Base-by-base conservation (phyloP, 2,113 vertebrate genomes). In the Anseranas semipalmata region DNA sequence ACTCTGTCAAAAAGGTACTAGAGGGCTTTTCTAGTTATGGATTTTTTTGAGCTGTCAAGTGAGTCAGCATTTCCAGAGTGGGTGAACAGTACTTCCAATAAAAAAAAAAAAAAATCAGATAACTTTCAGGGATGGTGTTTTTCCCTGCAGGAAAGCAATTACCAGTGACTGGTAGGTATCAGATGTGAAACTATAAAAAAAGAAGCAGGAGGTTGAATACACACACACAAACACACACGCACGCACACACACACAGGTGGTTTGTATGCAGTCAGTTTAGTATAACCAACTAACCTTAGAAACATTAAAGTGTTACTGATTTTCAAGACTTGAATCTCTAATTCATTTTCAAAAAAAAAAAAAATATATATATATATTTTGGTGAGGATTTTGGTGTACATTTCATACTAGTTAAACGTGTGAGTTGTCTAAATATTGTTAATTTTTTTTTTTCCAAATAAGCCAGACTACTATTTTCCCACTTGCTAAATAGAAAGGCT, bases 21-120 rank as follows among this genome's bases (percentile, higher is more conserved):
- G 62, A 94, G 33, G 56, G 32, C 35, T 93, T 77, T 67, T 84
- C 52, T 77, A n/a, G 32, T 50, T 93, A 66, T 7, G 45, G 17
- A 56, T 12, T 59, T 89, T 48, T 94, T 90, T 85, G 43, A 88
- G 53, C 67, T 79, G 62, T 65, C 70, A 85, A 92, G 55, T 76
- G 72, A 92, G 73, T 87, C 67, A 96, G 92, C 52, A 68, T 93
- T 94, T 87, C 70, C 81, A 91, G 84, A 93, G 58, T 9, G 12
- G 52, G 50, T 14, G 15, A 74, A 66, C 8, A 59, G n/a, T 59
- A 37, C 6, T 76, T 91, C 37, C 58, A 67, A 58, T 56, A 22
- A 12, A 67, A 62, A 50, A 24, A 24, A 50, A 50, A 43, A 62
- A 63, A 77, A 73, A 48, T 15, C 35, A 67, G 33, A 2, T 50